Base-by-base conservation (phyloP, 2,797 vertebrate genomes). In the Tinamus major region DNA sequence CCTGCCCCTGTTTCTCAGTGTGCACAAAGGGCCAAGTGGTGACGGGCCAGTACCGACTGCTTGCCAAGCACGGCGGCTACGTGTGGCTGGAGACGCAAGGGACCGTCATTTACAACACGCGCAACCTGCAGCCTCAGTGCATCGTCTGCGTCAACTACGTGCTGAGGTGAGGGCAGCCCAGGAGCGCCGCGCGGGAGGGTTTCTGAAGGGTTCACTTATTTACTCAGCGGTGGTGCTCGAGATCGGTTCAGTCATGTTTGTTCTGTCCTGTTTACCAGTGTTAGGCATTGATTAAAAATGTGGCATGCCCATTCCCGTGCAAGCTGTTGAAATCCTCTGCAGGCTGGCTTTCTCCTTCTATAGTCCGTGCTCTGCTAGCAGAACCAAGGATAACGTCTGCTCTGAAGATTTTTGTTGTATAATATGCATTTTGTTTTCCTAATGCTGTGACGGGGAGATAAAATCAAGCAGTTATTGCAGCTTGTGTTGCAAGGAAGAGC, bases 71-170 rank as follows among this genome's bases (percentile, higher is more conserved):
- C 0, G 99, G 99, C 18, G 99, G 99, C 49, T 99, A 99, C 1
- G 98, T 99, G 46, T 99, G 99, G 99, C 97, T 99, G 75, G 99
- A 99, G 95, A 99, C 99, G 4, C 99, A 99, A 91, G 99, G 99
- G 79, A 99, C 99, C 0, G 99, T 99, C 84, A 99, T 99, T 74
- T 99, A 99, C 94, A 99, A 99, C 77, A 99, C 98, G 42, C 99
- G 99, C 65, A 99, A 99, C 98, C 98, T 99, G 5, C 99, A 99
- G 97, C 99, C 99, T 1, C 99, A 99, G 97, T 99, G 99, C 91
- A 99, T 99, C 37, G 98, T 99, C 95, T 99, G 99, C 49, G 96
- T 99, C 93, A 99, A 99, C 98, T 99, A 99, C 0, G 98, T 99
- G 81, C 98, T 99, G 93, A 99, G 99, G 99, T 99, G 23, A 20